Conservation (phyloP, 2,797 vertebrate species). For the Tympanoctomys barrerae region DNA sequence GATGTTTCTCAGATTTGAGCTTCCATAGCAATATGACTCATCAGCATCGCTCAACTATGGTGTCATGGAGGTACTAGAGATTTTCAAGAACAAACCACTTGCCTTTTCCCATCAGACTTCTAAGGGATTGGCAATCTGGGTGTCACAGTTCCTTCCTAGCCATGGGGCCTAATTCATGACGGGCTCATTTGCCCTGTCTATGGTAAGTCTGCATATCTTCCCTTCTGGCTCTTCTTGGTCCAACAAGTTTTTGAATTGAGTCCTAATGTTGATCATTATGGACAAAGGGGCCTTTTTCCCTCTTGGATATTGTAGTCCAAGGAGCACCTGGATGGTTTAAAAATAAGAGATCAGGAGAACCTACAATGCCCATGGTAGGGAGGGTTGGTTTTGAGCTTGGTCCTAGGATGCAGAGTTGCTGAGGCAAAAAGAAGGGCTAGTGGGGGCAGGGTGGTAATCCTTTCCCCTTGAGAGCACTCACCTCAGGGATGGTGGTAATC, state of each 20-base stretch:
- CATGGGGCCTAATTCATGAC: neutral
- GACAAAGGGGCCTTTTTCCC: neutral
- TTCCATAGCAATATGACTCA: neutral
- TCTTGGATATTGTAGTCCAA: neutral
- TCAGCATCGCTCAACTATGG: neutral
- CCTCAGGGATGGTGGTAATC: neutral
- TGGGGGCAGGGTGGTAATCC: neutral
- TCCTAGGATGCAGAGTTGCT: neutral
- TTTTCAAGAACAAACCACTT: neutral
- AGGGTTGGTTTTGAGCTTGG: neutral
- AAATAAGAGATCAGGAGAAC: neutral
- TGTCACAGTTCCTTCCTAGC: constrained; percentile 19
- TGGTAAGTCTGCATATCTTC: neutral
- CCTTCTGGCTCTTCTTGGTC: neutral
- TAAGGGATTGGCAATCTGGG: neutral
- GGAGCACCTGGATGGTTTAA: neutral
- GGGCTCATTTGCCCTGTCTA: neutral
- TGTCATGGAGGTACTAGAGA: neutral
- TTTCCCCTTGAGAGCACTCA: neutral
- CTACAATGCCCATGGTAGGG: too few relatives aligned
- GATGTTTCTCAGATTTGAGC: neutral
- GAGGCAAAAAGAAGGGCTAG: neutral
- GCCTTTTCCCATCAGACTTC: constrained; percentile 33
- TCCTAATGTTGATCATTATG: neutral
- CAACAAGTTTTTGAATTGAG: constrained; percentile 12